Percentiles rank a stretch among this genome's conserved stretches.
phyloP scores from a whole-genome alignment of 2,888 invertebrate species.

The Rhagonycha fulva region DNA sequence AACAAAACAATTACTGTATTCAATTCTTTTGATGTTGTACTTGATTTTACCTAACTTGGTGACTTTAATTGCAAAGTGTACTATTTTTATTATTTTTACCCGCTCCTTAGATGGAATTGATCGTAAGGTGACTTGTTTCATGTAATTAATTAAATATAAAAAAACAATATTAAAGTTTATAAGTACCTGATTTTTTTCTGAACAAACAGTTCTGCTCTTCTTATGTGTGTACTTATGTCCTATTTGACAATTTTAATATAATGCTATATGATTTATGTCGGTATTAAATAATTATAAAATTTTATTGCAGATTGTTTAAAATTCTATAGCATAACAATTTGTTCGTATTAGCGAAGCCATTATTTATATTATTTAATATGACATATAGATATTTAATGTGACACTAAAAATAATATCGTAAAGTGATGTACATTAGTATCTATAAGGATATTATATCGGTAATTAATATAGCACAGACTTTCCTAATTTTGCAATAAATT shows the following conservation, averaged over 20 bases:
- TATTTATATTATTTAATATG: neutral
- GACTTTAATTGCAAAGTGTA: conserved; percentile 13
- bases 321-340: neutral
- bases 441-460: too few relatives aligned
- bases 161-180: conserved; percentile 1
- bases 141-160: conserved; percentile 18
- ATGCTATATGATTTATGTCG: neutral
- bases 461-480: too few relatives aligned
- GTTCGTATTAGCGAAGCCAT: neutral
- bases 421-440: too few relatives aligned
- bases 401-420: neutral
- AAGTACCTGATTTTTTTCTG: neutral
- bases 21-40: conserved; percentile 19
- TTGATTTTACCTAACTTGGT: conserved; percentile 21
- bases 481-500: too few relatives aligned
- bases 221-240: neutral
- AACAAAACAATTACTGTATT: conserved; percentile 6
- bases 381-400: neutral
- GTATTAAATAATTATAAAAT: neutral
- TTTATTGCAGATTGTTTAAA: neutral
- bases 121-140: conserved; percentile 7
- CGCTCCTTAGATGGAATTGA: conserved; percentile 14
- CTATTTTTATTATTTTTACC: conserved; percentile 19
- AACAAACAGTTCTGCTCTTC: neutral
- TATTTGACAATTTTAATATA: neutral